Evolutionary conservation across 2,797 vertebrate genomes (phyloP).

Genomic region (Syndactyla subalaris): DNA sequence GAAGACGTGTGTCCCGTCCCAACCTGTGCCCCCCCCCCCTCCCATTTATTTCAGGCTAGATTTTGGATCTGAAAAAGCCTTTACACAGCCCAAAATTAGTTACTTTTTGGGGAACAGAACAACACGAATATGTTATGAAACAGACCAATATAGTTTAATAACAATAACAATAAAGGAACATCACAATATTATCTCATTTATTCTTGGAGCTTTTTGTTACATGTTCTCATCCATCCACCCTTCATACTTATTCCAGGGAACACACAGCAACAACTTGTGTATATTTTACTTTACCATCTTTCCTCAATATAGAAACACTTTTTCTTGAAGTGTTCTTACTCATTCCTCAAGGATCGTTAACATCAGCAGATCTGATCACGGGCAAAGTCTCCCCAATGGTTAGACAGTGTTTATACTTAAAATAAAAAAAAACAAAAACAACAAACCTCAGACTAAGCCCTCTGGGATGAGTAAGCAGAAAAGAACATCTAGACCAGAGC

Average conservation of each 20-base stretch:
- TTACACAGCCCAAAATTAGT: neutral
- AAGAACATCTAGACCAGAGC: neutral
- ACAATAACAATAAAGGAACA: neutral
- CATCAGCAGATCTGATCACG: neutral
- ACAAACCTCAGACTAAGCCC: neutral
- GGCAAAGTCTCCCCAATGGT: neutral
- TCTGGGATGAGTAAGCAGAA: conserved; percentile 42
- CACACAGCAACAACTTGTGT: neutral
- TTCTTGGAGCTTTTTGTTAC: neutral
- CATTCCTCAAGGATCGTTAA: neutral
- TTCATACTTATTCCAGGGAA: neutral
- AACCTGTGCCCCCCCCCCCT: too few species aligned
- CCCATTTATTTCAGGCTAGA: neutral
- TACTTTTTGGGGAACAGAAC: neutral
- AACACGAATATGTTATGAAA: neutral
- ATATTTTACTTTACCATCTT: neutral
- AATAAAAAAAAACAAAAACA: neutral
- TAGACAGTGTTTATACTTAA: neutral
- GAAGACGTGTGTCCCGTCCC: neutral
- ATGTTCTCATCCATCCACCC: neutral
- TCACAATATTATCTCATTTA: neutral
- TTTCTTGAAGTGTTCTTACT: neutral
- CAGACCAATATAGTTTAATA: neutral
- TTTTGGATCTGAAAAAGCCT: neutral
- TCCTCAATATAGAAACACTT: neutral